Base-by-base conservation (phyloP, 2,888 invertebrate genomes). In the Idaea dimidiata region DNA sequence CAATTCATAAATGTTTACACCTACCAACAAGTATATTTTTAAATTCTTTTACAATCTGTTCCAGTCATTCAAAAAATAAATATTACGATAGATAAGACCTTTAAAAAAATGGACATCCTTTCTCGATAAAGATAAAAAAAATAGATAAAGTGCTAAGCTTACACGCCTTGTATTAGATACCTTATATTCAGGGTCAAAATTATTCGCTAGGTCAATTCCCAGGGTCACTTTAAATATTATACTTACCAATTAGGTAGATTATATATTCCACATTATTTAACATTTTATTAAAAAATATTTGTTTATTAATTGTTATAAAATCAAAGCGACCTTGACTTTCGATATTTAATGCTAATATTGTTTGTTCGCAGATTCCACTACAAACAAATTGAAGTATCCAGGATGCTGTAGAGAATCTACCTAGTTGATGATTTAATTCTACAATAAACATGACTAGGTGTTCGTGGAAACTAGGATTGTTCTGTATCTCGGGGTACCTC, bases 401-500 rank as follows among this genome's bases (percentile, higher is more conserved):
- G 70, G 62, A 76, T 76, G 76, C 61, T 65, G 64, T 73, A 67
- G 63, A 57, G 54, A 66, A 65, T 58, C 31, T 59, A 65, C 62
- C n/a, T 14, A 17, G 10, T 43, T 1, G 53, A 58, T 8, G 54
- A 16, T n/a, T 55, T 16, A 54, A 54, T 16, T 17, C 16, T 7
- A 54, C 70, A 81, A 69, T 43, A 43, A 43, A 43, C 56, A 84
- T 80, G 82, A 78, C 78, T 71, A 81, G 77, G 68, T 78, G 74
- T 63, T 79, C 79, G 16, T 82, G 82, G 81, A 82, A 74, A 68
- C 77, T 80, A 62, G 77, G 81, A 17, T 78, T 77, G 14, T 80
- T 80, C 61, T 89, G 88, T 70, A 80, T 84, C 63, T 80, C 83
- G 16, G 88, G 84, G 17, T 70, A 77, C 24, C 74, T 88, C 3